These are phyloP conservation scores for Ciona savignyi DNA, from an alignment of 23 tunicate genomes.

Conservation along the genomic window DNA sequence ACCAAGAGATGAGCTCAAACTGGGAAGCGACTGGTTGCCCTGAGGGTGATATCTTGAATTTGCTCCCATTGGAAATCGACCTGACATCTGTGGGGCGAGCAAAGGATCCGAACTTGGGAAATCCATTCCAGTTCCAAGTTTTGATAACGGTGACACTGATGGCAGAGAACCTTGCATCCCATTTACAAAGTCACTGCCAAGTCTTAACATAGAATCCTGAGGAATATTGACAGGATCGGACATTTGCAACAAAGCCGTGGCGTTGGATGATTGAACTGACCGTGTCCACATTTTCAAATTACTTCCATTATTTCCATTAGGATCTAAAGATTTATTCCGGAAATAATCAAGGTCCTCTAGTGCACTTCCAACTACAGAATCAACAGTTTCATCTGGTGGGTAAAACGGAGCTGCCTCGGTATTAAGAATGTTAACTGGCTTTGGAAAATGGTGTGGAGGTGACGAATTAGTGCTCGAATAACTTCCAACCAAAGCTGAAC, in stretches of 20 bases:
- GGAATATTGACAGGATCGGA: constrained; percentile 91
- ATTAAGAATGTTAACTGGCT: constrained; percentile 30
- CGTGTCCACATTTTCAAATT: constrained; percentile 6
- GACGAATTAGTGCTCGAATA: constrained; percentile 59
- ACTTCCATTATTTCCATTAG: not conserved
- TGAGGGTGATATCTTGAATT: not conserved
- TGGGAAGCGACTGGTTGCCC: not conserved
- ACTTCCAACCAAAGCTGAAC: constrained; percentile 24
- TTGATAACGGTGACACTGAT: constrained; percentile 48
- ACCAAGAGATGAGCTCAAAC: constrained; percentile 36
- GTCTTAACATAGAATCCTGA: constrained; percentile 32
- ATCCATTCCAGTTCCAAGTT: constrained; percentile 17
- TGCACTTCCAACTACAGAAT: constrained; percentile 83
- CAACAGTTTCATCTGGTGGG: constrained; percentile 88
- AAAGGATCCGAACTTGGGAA: constrained; percentile 24
- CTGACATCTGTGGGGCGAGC: constrained; percentile 5
- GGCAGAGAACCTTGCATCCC: constrained; percentile 18
- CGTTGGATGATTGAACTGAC: not conserved
- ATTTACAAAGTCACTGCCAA: constrained; percentile 4
- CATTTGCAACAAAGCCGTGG: constrained; percentile 41
- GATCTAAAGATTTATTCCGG: not conserved
- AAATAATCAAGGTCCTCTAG: constrained; percentile 49
- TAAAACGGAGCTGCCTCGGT: constrained; percentile 77
- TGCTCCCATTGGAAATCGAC: not conserved
- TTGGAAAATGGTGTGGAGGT: constrained; percentile 6